Evolutionary conservation across 1,140 invertebrate species (phyloP), one percentile per base, ranked within the genome.

Genomic region (Lordiphosa stackelbergi): DNA sequence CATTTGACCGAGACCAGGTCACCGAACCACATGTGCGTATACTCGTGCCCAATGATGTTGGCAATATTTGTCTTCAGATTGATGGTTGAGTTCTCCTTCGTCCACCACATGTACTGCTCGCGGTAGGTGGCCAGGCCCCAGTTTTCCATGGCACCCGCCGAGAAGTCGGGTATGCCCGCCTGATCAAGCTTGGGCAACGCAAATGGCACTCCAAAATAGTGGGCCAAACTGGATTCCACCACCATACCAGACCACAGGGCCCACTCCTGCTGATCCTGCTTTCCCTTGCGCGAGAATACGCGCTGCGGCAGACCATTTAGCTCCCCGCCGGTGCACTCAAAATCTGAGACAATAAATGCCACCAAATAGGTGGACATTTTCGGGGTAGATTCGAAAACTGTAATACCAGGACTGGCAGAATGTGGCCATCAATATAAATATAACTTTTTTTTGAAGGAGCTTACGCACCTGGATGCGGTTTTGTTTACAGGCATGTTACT

Each of bases 341-440:
- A 94, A 68, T 95, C 92, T 9, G 91, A 92, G 0, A 95, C 90
- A 12, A 93, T 89, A 73, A 95, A 93, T 1, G 94, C 94, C 8
- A 96, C 87, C 6, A 95, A 88, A 73, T 96, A 96, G 1, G 94
- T 93, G 2, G 93, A 93, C 84, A 87, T 87, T 12, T 47, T 63
- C 2, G 66, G 70, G 0, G 85, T 84, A n/a, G 65, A 62, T 49
- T 74, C 38, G 48, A 87, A 87, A 0, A 43, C 60, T 0, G 85
- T 87, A 4, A 53, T 41, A 9, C 85, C 85, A 28, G 12, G 11
- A 10, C 22, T 4, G 3, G 11, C 0, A 0, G 0, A 3, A 1
- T 11, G 22, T 22, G 19, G 9, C 10, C 2, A 31, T 16, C 35
- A 5, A 9, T 40, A 11, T 40, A 57, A 40, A 59, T 45, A 0